Conservation (phyloP, 2,888 invertebrate genomes). For the Chloromyia formosa region DNA sequence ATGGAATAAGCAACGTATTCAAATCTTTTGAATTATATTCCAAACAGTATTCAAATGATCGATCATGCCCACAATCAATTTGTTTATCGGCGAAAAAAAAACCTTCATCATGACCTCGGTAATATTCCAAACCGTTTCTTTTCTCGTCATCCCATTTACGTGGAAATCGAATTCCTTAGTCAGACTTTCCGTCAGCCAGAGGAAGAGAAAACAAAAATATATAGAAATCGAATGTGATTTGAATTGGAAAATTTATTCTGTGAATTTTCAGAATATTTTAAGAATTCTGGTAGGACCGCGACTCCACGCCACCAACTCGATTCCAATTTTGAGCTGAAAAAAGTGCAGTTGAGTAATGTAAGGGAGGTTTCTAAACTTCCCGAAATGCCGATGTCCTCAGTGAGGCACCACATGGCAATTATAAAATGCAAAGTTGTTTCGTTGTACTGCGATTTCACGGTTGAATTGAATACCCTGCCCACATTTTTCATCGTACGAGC, state of each 20-base stretch:
- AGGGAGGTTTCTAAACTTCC: too few species aligned
- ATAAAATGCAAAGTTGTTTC: too few species aligned
- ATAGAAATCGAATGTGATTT: not conserved
- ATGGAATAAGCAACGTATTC: too few species aligned
- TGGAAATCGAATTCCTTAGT: not conserved
- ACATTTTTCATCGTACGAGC: too few species aligned
- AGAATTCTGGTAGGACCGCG: too few species aligned
- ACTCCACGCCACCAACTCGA: too few species aligned
- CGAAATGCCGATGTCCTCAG: too few species aligned
- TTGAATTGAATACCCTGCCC: too few species aligned
- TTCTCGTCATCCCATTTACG: not conserved
- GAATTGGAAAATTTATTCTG: slow-evolving; percentile 2
- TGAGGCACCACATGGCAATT: too few species aligned
- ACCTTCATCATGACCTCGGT: not conserved
- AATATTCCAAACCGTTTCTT: not conserved
- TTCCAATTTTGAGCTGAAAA: too few species aligned
- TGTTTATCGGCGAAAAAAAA: not conserved
- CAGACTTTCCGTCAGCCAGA: not conserved
- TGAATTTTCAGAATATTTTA: not conserved
- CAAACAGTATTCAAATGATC: not conserved
- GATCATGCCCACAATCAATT: not conserved
- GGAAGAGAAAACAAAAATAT: not conserved
- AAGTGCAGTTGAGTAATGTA: too few species aligned
- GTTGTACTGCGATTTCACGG: too few species aligned
- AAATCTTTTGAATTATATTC: not conserved